A percentile compares a stretch with the other conserved stretches of the same genome.
Conservation (phyloP, 1,140 invertebrate species). For the Musca vetustissima region DNA sequence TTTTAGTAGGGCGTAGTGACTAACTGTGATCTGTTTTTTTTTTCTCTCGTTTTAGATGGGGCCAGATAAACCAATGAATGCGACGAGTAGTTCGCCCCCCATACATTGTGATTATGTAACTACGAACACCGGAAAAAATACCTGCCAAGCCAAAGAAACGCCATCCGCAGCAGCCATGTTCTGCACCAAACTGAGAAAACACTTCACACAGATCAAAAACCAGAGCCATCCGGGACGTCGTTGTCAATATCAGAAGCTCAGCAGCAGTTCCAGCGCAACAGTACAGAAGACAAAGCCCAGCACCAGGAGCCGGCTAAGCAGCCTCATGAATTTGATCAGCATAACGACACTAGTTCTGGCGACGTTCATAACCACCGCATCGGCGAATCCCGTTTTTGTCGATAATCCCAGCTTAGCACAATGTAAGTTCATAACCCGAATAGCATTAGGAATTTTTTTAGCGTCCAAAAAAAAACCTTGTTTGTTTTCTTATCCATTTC, state of each 20-base stretch:
- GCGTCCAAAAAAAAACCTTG: too few relatives aligned
- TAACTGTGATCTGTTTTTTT: too few relatives aligned
- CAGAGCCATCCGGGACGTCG: background rate
- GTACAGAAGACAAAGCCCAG: background rate
- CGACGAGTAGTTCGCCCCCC: constrained; percentile 22
- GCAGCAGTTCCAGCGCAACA: constrained; percentile 5
- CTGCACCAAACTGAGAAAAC: constrained; percentile 21
- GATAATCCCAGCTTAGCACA: constrained; percentile 56
- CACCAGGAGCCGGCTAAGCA: background rate
- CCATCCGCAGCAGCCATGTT: constrained; percentile 20
- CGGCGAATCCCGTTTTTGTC: constrained; percentile 49
- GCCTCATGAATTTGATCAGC: constrained; percentile 8
- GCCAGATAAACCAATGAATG: constrained; percentile 20
- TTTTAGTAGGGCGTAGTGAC: too few relatives aligned
- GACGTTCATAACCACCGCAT: constrained; percentile 6
- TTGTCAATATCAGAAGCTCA: constrained; percentile 26
- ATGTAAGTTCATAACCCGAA: constrained; percentile 42
- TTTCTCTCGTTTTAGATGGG: constrained; percentile 22
- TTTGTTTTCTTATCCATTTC: too few relatives aligned
- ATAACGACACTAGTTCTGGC: constrained; percentile 3
- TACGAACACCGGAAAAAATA: constrained; percentile 8
- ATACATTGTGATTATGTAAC: background rate
- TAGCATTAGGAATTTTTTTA: too few relatives aligned
- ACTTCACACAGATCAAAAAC: constrained; percentile 28
- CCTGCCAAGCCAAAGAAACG: constrained; percentile 15